These are phyloP conservation scores for Drosophila ambigua DNA, from an alignment of 1,140 invertebrate genomes.

Conservation along the genomic window DNA sequence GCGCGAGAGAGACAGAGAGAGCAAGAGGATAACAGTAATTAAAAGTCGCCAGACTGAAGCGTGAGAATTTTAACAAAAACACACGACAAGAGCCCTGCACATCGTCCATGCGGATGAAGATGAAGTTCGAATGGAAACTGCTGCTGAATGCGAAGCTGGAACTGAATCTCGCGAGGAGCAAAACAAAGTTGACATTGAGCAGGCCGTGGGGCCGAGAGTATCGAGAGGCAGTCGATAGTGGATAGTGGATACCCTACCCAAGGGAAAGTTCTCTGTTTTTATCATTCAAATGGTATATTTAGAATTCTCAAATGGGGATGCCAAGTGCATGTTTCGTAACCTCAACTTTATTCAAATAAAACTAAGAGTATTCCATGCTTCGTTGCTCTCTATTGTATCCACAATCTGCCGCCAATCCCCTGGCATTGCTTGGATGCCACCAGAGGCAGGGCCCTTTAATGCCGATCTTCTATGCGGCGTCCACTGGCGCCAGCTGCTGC, in stretches of 20 bases:
- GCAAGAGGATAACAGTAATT: slow-evolving; percentile 58
- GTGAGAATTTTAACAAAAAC: slow-evolving; percentile 78
- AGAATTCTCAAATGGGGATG: too few species aligned
- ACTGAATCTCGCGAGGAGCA: slow-evolving; percentile 1
- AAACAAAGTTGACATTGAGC: too few species aligned
- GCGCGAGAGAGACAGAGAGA: slow-evolving; percentile 3
- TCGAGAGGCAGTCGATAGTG: slow-evolving; percentile 23
- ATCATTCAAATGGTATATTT: too few species aligned
- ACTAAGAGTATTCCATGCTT: neutral
- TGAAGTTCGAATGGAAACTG: too few species aligned
- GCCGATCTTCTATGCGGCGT: slow-evolving; percentile 54
- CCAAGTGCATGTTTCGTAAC: too few species aligned
- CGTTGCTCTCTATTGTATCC: neutral
- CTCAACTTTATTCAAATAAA: too few species aligned
- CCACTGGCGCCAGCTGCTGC: slow-evolving; percentile 65
- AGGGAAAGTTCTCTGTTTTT: too few species aligned
- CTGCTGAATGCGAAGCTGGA: neutral
- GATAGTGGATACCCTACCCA: neutral
- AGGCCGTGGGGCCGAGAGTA: too few species aligned
- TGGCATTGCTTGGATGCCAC: slow-evolving; percentile 42
- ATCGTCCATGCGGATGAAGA: too few species aligned
- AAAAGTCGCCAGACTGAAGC: slow-evolving; percentile 74
- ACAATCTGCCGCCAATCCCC: slow-evolving; percentile 2
- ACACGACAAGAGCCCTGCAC: neutral
- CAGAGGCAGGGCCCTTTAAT: slow-evolving; percentile 2